Percentiles rank a stretch among this genome's conserved stretches.
These are phyloP conservation scores for Tangara arthus DNA, from an alignment of 2,797 vertebrate species.

Conservation along the genomic window DNA sequence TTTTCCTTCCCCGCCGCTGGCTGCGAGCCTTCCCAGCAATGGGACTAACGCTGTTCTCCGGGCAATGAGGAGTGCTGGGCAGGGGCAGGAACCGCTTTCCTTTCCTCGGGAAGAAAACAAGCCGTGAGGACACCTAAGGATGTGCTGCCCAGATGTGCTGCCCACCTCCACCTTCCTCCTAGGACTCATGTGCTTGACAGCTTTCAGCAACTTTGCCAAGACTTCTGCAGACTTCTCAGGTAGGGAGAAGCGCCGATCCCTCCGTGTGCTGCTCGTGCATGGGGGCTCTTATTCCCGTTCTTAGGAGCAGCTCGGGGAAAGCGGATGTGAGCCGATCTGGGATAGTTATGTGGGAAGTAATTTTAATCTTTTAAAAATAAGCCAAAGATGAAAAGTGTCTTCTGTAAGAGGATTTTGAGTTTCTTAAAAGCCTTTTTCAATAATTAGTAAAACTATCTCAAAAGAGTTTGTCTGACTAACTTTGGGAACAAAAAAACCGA, in stretches of 20 bases:
- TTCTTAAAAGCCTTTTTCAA: neutral
- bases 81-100: slow-evolving; percentile 37
- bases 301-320: neutral
- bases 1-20: slow-evolving; percentile 37
- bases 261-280: neutral
- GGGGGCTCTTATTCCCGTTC: neutral
- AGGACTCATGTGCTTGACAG: slow-evolving; percentile 79
- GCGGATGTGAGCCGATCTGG: neutral
- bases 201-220: slow-evolving; percentile 76
- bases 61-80: slow-evolving; percentile 26
- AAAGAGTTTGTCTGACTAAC: neutral
- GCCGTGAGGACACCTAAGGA: slow-evolving; percentile 72
- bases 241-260: slow-evolving; percentile 44
- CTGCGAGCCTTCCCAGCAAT: slow-evolving; percentile 48
- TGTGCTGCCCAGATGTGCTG: slow-evolving; percentile 81
- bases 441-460: neutral
- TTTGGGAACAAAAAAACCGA: neutral
- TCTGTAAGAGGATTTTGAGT: neutral
- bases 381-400: neutral
- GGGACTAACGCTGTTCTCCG: slow-evolving; percentile 63
- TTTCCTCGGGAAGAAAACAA: slow-evolving; percentile 1
- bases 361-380: slow-evolving; percentile 2
- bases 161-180: slow-evolving; percentile 76
- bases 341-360: neutral
- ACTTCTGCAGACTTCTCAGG: slow-evolving; percentile 86